phyloP scores from a whole-genome alignment of 2,888 invertebrate genomes.

The Urechis unicinctus region DNA sequence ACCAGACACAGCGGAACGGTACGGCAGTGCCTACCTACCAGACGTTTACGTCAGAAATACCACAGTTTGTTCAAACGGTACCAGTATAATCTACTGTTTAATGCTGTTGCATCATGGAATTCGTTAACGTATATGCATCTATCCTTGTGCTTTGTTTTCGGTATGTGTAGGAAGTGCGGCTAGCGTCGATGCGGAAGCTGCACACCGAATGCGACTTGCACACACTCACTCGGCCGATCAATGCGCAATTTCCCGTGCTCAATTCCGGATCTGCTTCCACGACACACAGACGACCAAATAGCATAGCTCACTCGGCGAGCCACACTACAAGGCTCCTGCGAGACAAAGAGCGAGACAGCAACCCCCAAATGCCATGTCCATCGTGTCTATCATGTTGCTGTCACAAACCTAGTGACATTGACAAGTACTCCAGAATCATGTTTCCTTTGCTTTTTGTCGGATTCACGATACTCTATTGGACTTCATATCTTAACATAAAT shows the following conservation, averaged over 20 bases:
- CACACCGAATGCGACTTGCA: constrained; percentile 19
- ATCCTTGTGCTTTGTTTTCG: too few relatives aligned
- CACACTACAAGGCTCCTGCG: background rate
- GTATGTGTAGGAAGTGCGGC: constrained; percentile 18
- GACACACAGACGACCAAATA: too few relatives aligned
- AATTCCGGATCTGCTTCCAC: background rate
- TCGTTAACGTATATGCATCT: background rate
- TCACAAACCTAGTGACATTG: constrained; percentile 5
- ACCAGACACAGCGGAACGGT: background rate
- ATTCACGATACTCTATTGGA: constrained; percentile 21
- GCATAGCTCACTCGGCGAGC: background rate
- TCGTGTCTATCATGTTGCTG: background rate
- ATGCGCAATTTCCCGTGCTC: too few relatives aligned
- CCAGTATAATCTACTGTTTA: background rate
- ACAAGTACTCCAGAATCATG: constrained; percentile 17
- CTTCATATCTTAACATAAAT: constrained; percentile 6
- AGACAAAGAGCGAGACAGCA: background rate
- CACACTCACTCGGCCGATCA: background rate
- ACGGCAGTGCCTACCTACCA: too few relatives aligned
- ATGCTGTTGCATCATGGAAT: too few relatives aligned
- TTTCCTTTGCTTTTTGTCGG: constrained; percentile 15
- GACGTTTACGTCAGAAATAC: background rate
- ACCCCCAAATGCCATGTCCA: background rate
- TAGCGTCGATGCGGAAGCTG: constrained; percentile 15
- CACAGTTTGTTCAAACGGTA: background rate